Base-by-base conservation (phyloP, 2,797 vertebrate species). In the Chromis chromis region DNA sequence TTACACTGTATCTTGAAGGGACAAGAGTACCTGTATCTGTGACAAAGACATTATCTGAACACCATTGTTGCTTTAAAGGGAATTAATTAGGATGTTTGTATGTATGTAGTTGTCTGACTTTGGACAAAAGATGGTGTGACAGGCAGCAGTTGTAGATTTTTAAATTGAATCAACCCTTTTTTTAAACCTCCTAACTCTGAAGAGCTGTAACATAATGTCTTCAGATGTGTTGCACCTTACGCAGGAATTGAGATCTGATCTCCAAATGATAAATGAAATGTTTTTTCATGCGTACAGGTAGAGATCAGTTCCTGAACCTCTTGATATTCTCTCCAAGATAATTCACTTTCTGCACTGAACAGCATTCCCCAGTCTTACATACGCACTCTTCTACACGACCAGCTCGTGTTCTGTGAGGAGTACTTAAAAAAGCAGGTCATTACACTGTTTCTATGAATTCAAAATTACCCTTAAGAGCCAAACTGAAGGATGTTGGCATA, bases 1-100 rank as follows among this genome's bases (percentile, higher is more conserved):
- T 46, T 46, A 19, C 44, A 46, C 6, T 56, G 28, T 14, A 21
- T 27, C 8, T 4, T 44, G 2, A 19, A 42, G 11, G n/a, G 22
- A 13, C 42, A 55, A 28, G 11, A 53, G 21, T 56, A 22, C 36
- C 13, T 40, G n/a, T 6, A 39, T 61, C 42, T 80, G 36, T 28
- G 21, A 46, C 49, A 33, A 22, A 19, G 53, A 42, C 40, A 48
- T 48, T 28, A 46, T 39, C 16, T 59, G 10, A 12, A 36, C 4
- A 11, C 42, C 1, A 10, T 77, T 33, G 49, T 44, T 39, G 13
- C 19, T 24, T n/a, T 46, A 19, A 33, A 40, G 16, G 49, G 17
- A 46, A 42, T 65, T 75, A 14, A 61, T 56, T 56, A 46, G 19
- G 61, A 33, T 42, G 14, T n/a, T 17, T 33, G 56, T 4, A 4